Percentiles rank a stretch among this genome's conserved stretches.
These are phyloP conservation scores for Coptodon bakossiorum DNA, from an alignment of 2,113 vertebrate genomes.

Conservation along the genomic window DNA sequence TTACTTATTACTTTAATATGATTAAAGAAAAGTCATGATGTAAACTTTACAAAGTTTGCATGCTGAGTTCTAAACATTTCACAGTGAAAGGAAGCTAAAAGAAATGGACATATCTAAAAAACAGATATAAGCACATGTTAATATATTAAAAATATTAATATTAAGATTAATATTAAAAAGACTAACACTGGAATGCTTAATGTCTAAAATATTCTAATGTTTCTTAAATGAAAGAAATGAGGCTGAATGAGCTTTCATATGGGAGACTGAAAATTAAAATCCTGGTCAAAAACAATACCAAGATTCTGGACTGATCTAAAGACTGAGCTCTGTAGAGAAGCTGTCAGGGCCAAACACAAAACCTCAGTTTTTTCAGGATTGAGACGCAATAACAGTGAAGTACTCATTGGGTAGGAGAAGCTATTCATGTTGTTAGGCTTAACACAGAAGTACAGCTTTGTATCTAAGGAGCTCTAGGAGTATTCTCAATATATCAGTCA, in stretches of 20 bases:
- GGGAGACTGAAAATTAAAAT: no score
- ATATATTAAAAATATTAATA: no score
- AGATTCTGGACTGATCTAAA: neutral
- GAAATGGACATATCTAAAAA: neutral
- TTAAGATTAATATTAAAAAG: neutral
- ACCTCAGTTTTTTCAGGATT: rapidly evolving
- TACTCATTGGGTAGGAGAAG: neutral
- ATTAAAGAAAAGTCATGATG: rapidly evolving
- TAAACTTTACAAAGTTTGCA: neutral
- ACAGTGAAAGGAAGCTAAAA: rapidly evolving
- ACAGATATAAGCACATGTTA: neutral
- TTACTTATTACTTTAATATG: neutral
- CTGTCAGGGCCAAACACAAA: rapidly evolving
- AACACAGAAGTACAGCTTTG: neutral
- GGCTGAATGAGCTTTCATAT: no score
- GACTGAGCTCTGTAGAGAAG: neutral
- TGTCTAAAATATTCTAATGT: no score
- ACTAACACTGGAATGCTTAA: no score
- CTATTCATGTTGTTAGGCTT: rapidly evolving
- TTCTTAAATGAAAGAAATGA: no score
- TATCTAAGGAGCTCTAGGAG: neutral
- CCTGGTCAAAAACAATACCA: no score
- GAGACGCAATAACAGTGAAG: neutral
- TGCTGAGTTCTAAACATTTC: rapidly evolving
- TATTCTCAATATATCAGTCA: neutral